Base-by-base conservation (phyloP, 2,888 invertebrate species). In the Drosophila flavopinicola region DNA sequence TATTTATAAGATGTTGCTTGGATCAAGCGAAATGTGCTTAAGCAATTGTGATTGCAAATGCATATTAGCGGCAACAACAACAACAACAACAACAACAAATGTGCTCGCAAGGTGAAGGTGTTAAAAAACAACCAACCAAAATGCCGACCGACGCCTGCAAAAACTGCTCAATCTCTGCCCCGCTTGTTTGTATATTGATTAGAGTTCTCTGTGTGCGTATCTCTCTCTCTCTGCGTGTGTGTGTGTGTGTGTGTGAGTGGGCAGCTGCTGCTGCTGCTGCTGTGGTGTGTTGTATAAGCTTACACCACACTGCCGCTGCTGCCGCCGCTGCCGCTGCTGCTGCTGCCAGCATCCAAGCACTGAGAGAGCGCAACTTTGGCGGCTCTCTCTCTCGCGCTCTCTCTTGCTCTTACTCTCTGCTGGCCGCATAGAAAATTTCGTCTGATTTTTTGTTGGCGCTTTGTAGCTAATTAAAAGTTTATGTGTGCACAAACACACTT, bases 381-480 rank as follows among this genome's bases (percentile, higher is more conserved):
- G n/a, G 11, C 47, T 37, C 51, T 25, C 30, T 29, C 47, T 32
- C 17, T 42, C 33, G 29, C 42, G 38, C 32, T 39, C 37, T 32
- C 48, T 13, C 33, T 23, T 29, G 30, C 25, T 15, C 30, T 15
- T 20, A 33, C 47, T 51, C 20, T 20, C 20, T 20, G 20, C 35
- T 33, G 47, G 56, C 56, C 56, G 54, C 56, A 47, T 66, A 66
- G 59, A 60, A 71, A 63, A 68, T 61, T 64, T 65, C 33, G 60
- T 65, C 60, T 59, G 75, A 67, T 85, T 73, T 66, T 68, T 75
- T 67, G 72, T 72, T 82, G 69, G 75, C 82, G 87, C 87, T 82
- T 86, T 80, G 85, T 65, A 87, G 87, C 82, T 82, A 87, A 82
- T 82, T 82, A 82, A 82, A 82, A 82, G 75, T 86, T 82, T 74